Evolutionary conservation across 1,140 invertebrate genomes (phyloP).

Genomic region (Drosophila jambulina): DNA sequence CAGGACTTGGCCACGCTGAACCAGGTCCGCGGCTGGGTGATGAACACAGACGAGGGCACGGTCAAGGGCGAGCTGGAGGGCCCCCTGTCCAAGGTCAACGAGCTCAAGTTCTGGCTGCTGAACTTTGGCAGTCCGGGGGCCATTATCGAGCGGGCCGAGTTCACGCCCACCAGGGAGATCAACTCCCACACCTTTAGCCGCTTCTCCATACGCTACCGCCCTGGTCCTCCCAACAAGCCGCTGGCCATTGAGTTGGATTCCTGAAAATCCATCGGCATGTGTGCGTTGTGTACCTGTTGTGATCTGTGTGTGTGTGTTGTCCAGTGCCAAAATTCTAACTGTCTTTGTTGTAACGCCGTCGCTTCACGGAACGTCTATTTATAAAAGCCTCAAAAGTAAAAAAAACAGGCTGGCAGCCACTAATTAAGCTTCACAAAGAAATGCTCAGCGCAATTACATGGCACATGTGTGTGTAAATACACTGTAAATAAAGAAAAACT

Average conservation of each 20-base stretch:
- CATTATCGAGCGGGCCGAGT: conserved; percentile 87
- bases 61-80: conserved; percentile 89
- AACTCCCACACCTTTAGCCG: conserved; percentile 47
- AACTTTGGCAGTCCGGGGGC: conserved; percentile 88
- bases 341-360: conserved; percentile 9
- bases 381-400: conserved; percentile 48
- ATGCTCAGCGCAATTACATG: conserved; percentile 43
- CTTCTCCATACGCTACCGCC: conserved; percentile 59
- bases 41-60: conserved; percentile 88
- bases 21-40: conserved; percentile 88
- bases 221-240: not conserved
- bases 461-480: conserved; percentile 10
- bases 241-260: not conserved
- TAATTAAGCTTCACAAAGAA: conserved; percentile 73
- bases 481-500: not conserved
- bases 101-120: conserved; percentile 88
- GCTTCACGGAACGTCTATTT: conserved; percentile 39
- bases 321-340: conserved; percentile 17
- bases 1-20: conserved; percentile 86
- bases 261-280: not conserved
- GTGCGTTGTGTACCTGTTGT: not conserved
- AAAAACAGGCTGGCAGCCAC: conserved; percentile 58
- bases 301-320: not conserved
- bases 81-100: conserved; percentile 85
- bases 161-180: conserved; percentile 83